These are phyloP conservation scores for Apis mellifera DNA, from an alignment of 1,140 invertebrate species.

Conservation along the genomic window Amel_HAv3.1 CM009935.2:11478501-11479000, in stretches of 20 bases:
- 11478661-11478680: too few species aligned
- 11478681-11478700: too few species aligned
- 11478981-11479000: too few species aligned
- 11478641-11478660: too few species aligned
- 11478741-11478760: neutral
- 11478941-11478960: too few species aligned
- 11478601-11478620: too few species aligned
- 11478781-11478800: too few species aligned
- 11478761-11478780: too few species aligned
- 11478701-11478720: too few species aligned
- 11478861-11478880: slow-evolving; percentile 27
- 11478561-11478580: slow-evolving; percentile 59
- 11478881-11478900: slow-evolving; percentile 24
- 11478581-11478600: slow-evolving; percentile 27
- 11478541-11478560: slow-evolving; percentile 2
- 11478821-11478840: neutral
- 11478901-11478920: slow-evolving; percentile 15
- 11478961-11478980: too few species aligned
- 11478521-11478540: slow-evolving; percentile 15
- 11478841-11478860: neutral
- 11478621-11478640: neutral
- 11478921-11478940: too few species aligned
- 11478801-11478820: neutral
- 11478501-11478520: neutral
- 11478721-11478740: neutral